A percentile compares a stretch with the other conserved stretches of the same genome.
Conservation (phyloP, 2,797 vertebrate species). For the Otolemur crassicaudatus region DNA sequence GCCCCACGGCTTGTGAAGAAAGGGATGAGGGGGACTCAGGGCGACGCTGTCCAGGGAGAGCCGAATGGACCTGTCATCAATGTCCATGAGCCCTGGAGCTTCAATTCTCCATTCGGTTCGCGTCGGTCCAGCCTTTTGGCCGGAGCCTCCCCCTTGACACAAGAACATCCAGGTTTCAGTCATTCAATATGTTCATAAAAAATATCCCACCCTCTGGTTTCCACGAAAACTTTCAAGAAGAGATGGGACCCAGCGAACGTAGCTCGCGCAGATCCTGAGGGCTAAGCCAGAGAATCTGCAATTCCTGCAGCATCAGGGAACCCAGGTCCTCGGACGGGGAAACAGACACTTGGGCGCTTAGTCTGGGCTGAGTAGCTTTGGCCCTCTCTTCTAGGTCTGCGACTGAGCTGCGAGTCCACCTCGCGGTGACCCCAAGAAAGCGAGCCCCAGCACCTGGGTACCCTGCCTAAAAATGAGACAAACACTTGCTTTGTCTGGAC, state of each 20-base stretch:
- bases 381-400: background rate
- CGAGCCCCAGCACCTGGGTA: accelerated
- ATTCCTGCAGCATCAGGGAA: background rate
- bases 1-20: background rate
- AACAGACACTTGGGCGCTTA: too few species aligned
- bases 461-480: background rate
- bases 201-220: background rate
- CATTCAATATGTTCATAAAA: background rate
- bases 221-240: background rate
- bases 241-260: background rate
- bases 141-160: background rate
- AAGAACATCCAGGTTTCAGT: background rate
- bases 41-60: background rate
- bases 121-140: background rate
- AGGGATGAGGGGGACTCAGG: background rate
- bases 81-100: background rate
- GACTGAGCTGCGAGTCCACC: background rate
- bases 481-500: background rate
- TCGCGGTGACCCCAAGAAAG: accelerated
- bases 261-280: background rate
- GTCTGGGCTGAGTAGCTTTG: background rate
- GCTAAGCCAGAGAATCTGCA: background rate
- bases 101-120: background rate
- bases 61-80: background rate
- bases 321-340: too few species aligned